phyloP scores from a whole-genome alignment of 2,888 invertebrate genomes.

The Drosophila demipolita region DNA sequence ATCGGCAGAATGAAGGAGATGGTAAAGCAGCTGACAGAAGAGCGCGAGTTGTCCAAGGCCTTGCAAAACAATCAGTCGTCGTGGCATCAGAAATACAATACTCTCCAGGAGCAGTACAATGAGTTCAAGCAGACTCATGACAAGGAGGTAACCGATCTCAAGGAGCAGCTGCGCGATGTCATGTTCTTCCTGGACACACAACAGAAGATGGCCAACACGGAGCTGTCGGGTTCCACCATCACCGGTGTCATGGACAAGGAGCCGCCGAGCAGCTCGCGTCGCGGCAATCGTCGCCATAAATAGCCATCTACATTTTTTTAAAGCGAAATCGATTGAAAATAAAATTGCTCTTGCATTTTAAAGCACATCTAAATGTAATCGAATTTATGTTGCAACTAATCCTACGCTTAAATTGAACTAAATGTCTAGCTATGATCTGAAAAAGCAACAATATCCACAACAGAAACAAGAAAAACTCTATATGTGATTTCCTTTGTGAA shows the following conservation, averaged over 20 bases:
- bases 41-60: constrained; percentile 93
- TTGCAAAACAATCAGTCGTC: constrained; percentile 90
- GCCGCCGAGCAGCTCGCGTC: constrained; percentile 52
- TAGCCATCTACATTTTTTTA: not conserved
- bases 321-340: constrained; percentile 8
- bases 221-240: constrained; percentile 82
- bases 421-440: constrained; percentile 4
- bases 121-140: constrained; percentile 87
- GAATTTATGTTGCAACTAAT: constrained; percentile 29
- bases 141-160: constrained; percentile 91
- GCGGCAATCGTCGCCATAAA: constrained; percentile 80
- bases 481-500: constrained; percentile 68
- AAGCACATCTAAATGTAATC: constrained; percentile 17
- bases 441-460: constrained; percentile 14
- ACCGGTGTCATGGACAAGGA: constrained; percentile 80
- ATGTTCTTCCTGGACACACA: constrained; percentile 99
- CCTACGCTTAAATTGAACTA: constrained; percentile 9
- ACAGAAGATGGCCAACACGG: constrained; percentile 84
- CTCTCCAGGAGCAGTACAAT: constrained; percentile 86
- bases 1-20: constrained; percentile 87
- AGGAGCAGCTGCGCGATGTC: constrained; percentile 97
- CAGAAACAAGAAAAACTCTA: constrained; percentile 45
- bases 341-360: constrained; percentile 20
- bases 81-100: constrained; percentile 89
- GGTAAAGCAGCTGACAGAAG: constrained; percentile 91